Evolutionary conservation across 2,797 vertebrate genomes (phyloP).

Genomic region (Nyctibius grandis): DNA sequence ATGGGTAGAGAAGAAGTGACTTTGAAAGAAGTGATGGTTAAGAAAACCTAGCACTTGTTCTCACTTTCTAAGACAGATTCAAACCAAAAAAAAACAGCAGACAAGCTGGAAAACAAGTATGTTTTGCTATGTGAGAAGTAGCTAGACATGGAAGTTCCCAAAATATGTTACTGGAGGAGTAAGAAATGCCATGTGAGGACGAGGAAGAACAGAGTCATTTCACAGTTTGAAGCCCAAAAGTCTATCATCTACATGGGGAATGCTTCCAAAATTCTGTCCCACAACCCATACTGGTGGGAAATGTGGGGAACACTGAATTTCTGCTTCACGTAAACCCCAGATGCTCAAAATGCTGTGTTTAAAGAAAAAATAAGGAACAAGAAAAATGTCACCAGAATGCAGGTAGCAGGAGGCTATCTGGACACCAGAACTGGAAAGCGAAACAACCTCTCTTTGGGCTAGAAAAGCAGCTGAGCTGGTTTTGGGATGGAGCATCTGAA

Average conservation of each 20-base stretch:
- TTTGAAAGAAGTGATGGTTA: background rate
- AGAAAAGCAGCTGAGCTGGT: background rate
- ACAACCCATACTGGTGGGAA: background rate
- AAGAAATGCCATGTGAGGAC: background rate
- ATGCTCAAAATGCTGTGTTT: background rate
- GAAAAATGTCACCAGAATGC: background rate
- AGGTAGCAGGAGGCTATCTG: rapidly evolving
- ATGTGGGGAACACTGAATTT: background rate
- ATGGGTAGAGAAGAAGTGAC: background rate
- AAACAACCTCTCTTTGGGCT: background rate
- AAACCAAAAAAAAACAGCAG: background rate
- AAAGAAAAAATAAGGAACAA: background rate
- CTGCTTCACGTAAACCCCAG: background rate
- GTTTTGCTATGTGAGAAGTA: background rate
- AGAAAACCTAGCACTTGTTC: background rate
- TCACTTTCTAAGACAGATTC: background rate
- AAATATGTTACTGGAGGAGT: background rate
- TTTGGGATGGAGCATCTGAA: background rate
- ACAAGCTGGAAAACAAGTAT: background rate
- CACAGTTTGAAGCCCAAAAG: background rate
- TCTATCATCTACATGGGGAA: background rate
- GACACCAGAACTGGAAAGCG: background rate
- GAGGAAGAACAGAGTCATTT: background rate
- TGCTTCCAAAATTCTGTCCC: background rate
- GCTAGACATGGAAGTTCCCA: background rate